Evolutionary conservation across 2,797 vertebrate species (phyloP).

Genomic region (Hozukius guyotensis): DNA sequence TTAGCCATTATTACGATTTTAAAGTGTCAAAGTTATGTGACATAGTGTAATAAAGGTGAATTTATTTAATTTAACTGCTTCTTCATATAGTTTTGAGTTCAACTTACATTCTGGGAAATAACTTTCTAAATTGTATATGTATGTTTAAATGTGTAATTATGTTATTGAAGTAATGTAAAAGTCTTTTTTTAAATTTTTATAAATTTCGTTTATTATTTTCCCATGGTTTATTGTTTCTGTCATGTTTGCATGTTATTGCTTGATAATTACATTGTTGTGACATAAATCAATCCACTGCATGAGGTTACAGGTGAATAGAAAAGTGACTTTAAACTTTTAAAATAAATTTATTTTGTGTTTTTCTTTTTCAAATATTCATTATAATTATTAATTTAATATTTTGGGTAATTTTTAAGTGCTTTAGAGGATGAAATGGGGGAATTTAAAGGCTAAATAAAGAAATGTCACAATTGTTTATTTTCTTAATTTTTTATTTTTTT

Average conservation of each 20-base stretch:
- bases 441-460: background rate
- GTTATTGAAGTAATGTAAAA: background rate
- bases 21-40: constrained; percentile 2
- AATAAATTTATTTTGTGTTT: background rate
- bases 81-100: background rate
- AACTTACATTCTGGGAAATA: background rate
- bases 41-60: background rate
- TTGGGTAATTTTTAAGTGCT: background rate
- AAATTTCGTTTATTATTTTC: background rate
- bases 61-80: background rate
- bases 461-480: background rate
- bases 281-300: background rate
- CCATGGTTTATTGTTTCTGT: background rate
- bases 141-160: background rate
- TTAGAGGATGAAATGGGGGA: rapidly evolving
- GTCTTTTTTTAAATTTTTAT: background rate
- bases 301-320: constrained; percentile 7
- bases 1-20: background rate
- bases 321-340: background rate
- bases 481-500: background rate
- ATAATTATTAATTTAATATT: rapidly evolving
- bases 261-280: background rate
- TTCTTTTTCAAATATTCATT: background rate
- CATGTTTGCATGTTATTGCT: background rate
- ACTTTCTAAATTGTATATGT: background rate